These are phyloP conservation scores for Polyommatus iphigenia DNA, from an alignment of 2,888 invertebrate genomes.

Conservation along the genomic window DNA sequence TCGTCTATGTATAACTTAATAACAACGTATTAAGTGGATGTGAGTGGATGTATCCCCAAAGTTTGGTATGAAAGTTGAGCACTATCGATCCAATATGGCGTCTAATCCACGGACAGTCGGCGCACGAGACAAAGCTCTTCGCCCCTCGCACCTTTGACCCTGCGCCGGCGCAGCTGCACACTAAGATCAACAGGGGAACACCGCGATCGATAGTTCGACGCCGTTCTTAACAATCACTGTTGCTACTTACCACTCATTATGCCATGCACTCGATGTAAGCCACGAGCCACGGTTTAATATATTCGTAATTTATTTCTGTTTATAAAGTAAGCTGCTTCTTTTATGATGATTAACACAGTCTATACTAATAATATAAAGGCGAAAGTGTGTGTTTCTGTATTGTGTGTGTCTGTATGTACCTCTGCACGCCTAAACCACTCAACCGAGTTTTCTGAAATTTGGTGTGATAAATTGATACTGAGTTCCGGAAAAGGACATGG, in stretches of 20 bases:
- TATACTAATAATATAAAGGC: too few relatives aligned
- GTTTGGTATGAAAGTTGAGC: neutral
- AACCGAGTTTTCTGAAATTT: too few relatives aligned
- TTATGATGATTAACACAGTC: too few relatives aligned
- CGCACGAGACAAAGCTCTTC: slow-evolving; percentile 62
- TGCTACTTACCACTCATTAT: slow-evolving; percentile 30
- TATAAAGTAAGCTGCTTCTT: too few relatives aligned
- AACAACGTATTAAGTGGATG: neutral
- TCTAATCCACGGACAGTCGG: slow-evolving; percentile 56
- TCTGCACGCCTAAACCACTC: too few relatives aligned
- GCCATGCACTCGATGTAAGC: slow-evolving; percentile 4
- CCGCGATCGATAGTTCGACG: slow-evolving; percentile 62
- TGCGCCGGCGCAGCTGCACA: slow-evolving; percentile 72
- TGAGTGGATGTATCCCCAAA: slow-evolving; percentile 23
- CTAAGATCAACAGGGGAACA: slow-evolving; percentile 65
- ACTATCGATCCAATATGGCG: slow-evolving; percentile 59
- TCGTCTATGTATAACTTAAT: neutral
- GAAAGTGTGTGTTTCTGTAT: too few relatives aligned
- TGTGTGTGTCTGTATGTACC: too few relatives aligned
- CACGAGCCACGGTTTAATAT: slow-evolving; percentile 1
- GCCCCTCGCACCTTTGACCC: slow-evolving; percentile 69
- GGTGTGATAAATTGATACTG: too few relatives aligned
- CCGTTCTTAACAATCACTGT: slow-evolving; percentile 36
- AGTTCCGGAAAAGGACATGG: too few relatives aligned
- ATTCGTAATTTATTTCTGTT: neutral